These are phyloP conservation scores for Passer montanus DNA, from an alignment of 2,113 vertebrate genomes.

Conservation along the genomic window DNA sequence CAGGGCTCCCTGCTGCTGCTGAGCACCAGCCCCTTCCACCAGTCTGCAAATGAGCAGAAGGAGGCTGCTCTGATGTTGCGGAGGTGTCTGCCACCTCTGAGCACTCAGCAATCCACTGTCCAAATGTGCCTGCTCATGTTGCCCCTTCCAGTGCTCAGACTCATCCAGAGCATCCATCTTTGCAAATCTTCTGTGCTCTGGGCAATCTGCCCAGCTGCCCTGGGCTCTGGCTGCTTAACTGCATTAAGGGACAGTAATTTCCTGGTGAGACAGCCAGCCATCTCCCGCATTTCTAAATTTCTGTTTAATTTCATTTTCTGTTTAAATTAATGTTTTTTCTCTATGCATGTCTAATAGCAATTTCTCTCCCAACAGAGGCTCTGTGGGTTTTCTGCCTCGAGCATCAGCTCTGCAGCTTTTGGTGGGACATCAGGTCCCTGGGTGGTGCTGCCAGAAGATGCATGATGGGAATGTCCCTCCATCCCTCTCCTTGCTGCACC, in stretches of 20 bases:
- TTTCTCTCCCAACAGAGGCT: not conserved
- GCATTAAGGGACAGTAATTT: constrained; percentile 41
- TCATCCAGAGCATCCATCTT: not conserved
- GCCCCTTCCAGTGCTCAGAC: not conserved
- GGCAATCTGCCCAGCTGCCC: not conserved
- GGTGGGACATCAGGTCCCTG: not conserved
- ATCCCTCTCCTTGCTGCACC: not conserved
- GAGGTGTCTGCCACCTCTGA: not conserved
- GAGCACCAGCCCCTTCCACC: not conserved
- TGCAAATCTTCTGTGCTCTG: not conserved
- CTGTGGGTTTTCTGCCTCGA: not conserved
- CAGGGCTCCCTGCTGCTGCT: not conserved
- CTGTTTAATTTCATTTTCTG: constrained; percentile 42
- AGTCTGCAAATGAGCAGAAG: not conserved
- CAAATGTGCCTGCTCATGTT: not conserved
- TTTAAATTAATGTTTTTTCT: constrained; percentile 18
- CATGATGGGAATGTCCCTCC: not conserved
- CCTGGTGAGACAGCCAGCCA: constrained; percentile 44
- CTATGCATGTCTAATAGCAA: not conserved
- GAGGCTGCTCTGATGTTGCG: not conserved
- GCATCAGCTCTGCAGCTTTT: not conserved
- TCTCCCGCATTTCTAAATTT: constrained; percentile 3
- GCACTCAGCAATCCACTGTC: not conserved
- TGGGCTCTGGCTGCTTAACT: not conserved
- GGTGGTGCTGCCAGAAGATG: not conserved